A percentile compares a stretch with the other conserved stretches of the same genome.
Conservation (phyloP, 2,797 vertebrate genomes). For the Hafferia zeledoni region DNA sequence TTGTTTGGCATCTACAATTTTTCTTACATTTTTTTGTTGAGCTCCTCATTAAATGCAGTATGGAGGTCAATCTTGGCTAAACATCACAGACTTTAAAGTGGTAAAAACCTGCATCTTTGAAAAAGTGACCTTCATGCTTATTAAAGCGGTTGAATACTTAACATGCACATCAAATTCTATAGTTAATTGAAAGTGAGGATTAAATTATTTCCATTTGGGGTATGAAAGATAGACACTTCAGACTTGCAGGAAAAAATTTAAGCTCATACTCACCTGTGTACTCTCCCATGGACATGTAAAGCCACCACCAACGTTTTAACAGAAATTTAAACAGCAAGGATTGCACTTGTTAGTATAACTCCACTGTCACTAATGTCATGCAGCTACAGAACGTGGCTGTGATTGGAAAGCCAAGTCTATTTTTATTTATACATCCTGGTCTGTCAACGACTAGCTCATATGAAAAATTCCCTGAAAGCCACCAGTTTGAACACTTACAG, state of each 20-base stretch:
- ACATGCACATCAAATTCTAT: background rate
- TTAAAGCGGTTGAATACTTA: background rate
- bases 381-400: background rate
- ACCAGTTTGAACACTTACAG: background rate
- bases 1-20: background rate
- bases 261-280: background rate
- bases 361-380: background rate
- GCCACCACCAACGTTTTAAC: background rate
- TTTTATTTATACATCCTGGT: background rate
- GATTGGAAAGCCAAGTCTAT: background rate
- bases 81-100: background rate
- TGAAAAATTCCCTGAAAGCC: background rate
- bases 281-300: background rate
- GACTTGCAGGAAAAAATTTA: background rate
- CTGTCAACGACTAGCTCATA: background rate
- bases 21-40: background rate
- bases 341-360: background rate
- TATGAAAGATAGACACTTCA: background rate
- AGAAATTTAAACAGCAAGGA: background rate
- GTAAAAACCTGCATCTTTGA: background rate
- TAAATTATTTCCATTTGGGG: background rate
- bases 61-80: background rate
- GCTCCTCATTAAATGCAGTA: background rate
- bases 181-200: background rate
- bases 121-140: background rate